These are phyloP conservation scores for Scelioninae gen. 2 DNA, from an alignment of 2,888 invertebrate genomes.

Conservation along the genomic window DNA sequence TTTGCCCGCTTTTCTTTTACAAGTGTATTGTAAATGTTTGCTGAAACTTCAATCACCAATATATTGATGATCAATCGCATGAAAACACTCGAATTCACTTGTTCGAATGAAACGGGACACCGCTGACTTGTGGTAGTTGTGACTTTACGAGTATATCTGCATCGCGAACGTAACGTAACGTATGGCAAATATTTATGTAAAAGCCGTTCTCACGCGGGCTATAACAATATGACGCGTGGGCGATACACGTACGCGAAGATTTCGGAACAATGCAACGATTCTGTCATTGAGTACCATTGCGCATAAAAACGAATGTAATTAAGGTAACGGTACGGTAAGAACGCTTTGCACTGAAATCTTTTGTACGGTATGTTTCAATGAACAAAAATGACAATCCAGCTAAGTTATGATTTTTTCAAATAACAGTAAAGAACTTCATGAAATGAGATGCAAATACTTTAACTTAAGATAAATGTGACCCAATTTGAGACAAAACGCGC, in stretches of 20 bases:
- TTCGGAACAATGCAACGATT: slow-evolving; percentile 42
- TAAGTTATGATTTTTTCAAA: too few species aligned
- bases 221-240: slow-evolving; percentile 39
- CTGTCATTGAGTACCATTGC: slow-evolving; percentile 47
- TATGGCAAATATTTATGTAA: slow-evolving; percentile 43
- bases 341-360: not conserved
- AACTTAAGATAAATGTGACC: too few species aligned
- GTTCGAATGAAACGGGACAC: slow-evolving; percentile 14
- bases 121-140: slow-evolving; percentile 38
- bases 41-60: slow-evolving; percentile 16
- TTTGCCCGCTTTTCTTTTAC: too few species aligned
- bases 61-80: slow-evolving; percentile 21
- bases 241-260: slow-evolving; percentile 36
- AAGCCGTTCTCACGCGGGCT: slow-evolving; percentile 41
- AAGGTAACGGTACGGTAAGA: slow-evolving; percentile 34
- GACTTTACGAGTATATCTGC: slow-evolving; percentile 44
- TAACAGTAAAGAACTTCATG: too few species aligned
- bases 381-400: too few species aligned
- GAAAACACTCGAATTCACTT: slow-evolving; percentile 39
- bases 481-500: too few species aligned
- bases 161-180: slow-evolving; percentile 33
- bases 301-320: slow-evolving; percentile 44
- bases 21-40: not conserved
- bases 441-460: too few species aligned
- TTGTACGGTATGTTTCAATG: too few species aligned